Conservation (phyloP, 2,797 vertebrate genomes). For the Pseudochirops corinnae region DNA sequence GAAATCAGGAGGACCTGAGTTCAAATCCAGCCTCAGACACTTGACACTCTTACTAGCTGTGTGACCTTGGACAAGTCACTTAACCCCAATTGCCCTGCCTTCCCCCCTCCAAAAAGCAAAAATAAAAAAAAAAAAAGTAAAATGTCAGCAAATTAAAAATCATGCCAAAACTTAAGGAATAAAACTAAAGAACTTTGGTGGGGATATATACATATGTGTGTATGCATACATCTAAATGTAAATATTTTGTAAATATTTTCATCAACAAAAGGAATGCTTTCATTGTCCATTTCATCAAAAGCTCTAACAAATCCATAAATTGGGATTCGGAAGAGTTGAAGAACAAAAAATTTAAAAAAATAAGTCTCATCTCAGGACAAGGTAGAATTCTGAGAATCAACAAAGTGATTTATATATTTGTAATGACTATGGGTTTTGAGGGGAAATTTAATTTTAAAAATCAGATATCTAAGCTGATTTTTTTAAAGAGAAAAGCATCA, state of each 20-base stretch:
- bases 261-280: background rate
- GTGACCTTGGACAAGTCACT: no score
- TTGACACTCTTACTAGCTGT: no score
- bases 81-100: no score
- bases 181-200: background rate
- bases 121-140: no score
- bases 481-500: background rate
- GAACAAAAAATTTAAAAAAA: no score
- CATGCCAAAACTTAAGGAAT: background rate
- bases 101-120: no score
- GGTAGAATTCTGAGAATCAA: background rate
- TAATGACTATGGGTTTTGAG: background rate
- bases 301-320: background rate
- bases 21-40: no score
- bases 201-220: background rate
- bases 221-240: no score
- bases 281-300: background rate
- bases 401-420: background rate
- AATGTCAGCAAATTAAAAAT: no score
- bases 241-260: no score
- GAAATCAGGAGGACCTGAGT: no score
- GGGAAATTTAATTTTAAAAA: background rate
- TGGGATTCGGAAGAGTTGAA: background rate
- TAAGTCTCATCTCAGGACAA: background rate
- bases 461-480: background rate